Conservation (phyloP, 2,888 invertebrate genomes). For the Tachina grossa region DNA sequence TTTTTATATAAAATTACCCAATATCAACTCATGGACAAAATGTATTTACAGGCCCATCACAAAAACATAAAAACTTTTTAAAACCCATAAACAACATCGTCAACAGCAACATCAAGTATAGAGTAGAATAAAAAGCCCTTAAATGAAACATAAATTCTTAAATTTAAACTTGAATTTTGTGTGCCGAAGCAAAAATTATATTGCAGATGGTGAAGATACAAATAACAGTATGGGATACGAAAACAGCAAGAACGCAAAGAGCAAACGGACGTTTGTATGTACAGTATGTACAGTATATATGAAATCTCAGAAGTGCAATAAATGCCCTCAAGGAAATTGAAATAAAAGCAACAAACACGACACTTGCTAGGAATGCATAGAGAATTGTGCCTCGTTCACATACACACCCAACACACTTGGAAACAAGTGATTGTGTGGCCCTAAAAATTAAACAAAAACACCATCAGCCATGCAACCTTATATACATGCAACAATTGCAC, state of each 20-base stretch:
- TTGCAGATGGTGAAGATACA: conserved; percentile 52
- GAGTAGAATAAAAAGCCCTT: not conserved
- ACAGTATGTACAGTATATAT: not conserved
- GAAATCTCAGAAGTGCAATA: conserved; percentile 54
- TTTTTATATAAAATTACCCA: conserved; percentile 22
- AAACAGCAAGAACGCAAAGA: conserved; percentile 5
- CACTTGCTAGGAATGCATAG: conserved; percentile 59
- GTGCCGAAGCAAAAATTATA: conserved; percentile 30
- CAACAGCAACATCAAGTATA: conserved; percentile 12
- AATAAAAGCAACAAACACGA: conserved; percentile 57
- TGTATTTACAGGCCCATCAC: conserved; percentile 43
- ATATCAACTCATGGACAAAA: conserved; percentile 37
- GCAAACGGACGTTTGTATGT: not conserved
- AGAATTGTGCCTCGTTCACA: conserved; percentile 31
- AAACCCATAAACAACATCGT: conserved; percentile 55
- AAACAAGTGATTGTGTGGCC: conserved; percentile 52
- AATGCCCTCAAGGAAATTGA: conserved; percentile 58
- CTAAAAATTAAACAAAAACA: conserved; percentile 39
- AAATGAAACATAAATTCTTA: conserved; percentile 50
- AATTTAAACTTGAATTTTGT: conserved; percentile 37
- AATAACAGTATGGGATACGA: conserved; percentile 22
- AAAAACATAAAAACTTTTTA: conserved; percentile 52
- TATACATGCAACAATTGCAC: conserved; percentile 29
- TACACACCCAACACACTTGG: conserved; percentile 3
- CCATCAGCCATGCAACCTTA: conserved; percentile 44